Evolutionary conservation across 2,797 vertebrate species (phyloP).

Genomic region (Clarias platycephalus): DNA sequence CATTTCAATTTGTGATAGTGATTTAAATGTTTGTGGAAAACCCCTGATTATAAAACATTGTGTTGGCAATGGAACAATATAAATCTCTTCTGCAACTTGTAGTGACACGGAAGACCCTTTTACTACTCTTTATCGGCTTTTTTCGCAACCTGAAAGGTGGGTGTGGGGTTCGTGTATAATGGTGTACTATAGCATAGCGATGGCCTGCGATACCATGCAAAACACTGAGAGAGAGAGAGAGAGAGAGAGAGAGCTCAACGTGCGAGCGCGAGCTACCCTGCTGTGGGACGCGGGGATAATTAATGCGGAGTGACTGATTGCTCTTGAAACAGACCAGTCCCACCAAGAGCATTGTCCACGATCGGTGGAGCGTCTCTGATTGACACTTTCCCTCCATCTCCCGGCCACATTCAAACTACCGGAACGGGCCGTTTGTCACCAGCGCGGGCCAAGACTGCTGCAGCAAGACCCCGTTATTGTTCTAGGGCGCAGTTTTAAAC

Average conservation of each 20-base stretch:
- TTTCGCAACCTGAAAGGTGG: constrained; percentile 69
- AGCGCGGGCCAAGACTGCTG: constrained; percentile 54
- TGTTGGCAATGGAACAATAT: constrained; percentile 67
- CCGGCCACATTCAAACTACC: constrained; percentile 69
- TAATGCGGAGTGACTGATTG: constrained; percentile 88
- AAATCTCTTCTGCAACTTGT: constrained; percentile 60
- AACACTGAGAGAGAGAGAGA: constrained; percentile 24
- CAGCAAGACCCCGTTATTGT: constrained; percentile 57
- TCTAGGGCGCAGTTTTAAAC: constrained; percentile 41
- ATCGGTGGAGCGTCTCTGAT: constrained; percentile 77
- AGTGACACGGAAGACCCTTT: constrained; percentile 72
- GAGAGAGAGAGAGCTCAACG: constrained; percentile 56
- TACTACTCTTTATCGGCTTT: constrained; percentile 73
- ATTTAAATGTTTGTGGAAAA: constrained; percentile 7
- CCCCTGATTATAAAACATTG: constrained; percentile 40
- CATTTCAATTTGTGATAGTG: background rate
- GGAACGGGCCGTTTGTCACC: constrained; percentile 69
- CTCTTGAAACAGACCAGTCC: constrained; percentile 85
- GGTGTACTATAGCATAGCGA: constrained; percentile 1
- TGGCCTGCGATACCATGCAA: constrained; percentile 8
- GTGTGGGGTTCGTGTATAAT: constrained; percentile 59
- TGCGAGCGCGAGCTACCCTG: constrained; percentile 69
- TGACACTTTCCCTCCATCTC: constrained; percentile 75
- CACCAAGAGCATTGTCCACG: constrained; percentile 76
- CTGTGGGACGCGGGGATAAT: constrained; percentile 73